A percentile compares a stretch with the other conserved stretches of the same genome.
Evolutionary conservation across 2,113 vertebrate genomes (phyloP).

Genomic region (Megaceryle maxima): DNA sequence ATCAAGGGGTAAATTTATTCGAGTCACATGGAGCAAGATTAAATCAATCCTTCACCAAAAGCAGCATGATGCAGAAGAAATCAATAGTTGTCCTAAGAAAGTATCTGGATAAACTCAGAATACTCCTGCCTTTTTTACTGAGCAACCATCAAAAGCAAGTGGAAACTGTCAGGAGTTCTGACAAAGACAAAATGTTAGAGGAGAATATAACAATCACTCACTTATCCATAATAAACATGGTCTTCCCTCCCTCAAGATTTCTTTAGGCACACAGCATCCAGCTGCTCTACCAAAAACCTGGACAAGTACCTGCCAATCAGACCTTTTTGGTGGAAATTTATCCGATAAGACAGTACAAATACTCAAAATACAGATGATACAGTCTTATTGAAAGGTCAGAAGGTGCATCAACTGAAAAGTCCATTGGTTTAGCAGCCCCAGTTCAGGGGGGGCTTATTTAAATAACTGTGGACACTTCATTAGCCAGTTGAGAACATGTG

Average conservation of each 20-base stretch:
- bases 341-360: neutral
- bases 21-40: neutral
- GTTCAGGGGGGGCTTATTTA: neutral
- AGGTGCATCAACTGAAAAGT: neutral
- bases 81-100: neutral
- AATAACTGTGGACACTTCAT: neutral
- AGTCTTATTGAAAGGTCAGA: neutral
- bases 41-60: neutral
- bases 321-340: no score
- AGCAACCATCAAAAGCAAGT: neutral
- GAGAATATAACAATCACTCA: neutral
- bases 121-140: neutral
- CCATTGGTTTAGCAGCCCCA: fast-evolving
- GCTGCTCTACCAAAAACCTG: neutral
- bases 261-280: neutral
- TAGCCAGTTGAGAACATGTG: neutral
- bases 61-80: neutral
- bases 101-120: neutral
- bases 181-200: neutral
- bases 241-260: neutral
- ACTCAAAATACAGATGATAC: neutral
- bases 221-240: neutral
- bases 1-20: neutral
- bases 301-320: neutral
- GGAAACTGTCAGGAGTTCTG: neutral